These are phyloP conservation scores for Drosophila anceps DNA, from an alignment of 2,888 invertebrate genomes.

Conservation along the genomic window DNA sequence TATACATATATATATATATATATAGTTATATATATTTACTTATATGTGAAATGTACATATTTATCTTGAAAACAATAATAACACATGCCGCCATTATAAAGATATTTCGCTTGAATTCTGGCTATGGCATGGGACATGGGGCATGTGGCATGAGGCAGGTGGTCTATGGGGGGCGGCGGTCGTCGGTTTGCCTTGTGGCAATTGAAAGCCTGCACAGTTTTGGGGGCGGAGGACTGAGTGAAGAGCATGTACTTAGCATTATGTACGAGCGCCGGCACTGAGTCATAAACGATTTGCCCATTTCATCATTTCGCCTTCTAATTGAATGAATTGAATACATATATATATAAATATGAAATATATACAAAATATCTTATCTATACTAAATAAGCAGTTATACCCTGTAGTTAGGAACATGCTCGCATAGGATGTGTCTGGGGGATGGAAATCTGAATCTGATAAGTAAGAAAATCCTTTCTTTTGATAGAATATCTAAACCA, in stretches of 20 bases:
- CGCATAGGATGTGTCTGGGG: neutral
- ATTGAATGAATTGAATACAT: conserved; percentile 56
- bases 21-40: neutral
- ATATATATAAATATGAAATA: neutral
- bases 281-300: conserved; percentile 63
- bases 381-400: conserved; percentile 24
- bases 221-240: neutral
- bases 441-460: neutral
- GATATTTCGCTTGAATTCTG: conserved; percentile 34
- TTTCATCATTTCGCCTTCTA: conserved; percentile 62
- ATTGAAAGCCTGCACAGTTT: neutral
- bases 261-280: conserved; percentile 46
- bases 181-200: neutral
- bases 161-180: neutral
- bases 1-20: neutral
- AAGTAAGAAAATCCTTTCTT: neutral
- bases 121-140: neutral
- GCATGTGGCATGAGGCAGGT: neutral
- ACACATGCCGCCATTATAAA: conserved; percentile 48
- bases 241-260: conserved; percentile 42
- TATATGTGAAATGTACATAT: conserved; percentile 16
- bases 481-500: neutral
- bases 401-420: neutral
- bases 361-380: conserved; percentile 41
- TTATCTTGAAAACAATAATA: conserved; percentile 45